These are phyloP conservation scores for Nebria salina DNA, from an alignment of 2,888 invertebrate genomes.

Conservation along the genomic window DNA sequence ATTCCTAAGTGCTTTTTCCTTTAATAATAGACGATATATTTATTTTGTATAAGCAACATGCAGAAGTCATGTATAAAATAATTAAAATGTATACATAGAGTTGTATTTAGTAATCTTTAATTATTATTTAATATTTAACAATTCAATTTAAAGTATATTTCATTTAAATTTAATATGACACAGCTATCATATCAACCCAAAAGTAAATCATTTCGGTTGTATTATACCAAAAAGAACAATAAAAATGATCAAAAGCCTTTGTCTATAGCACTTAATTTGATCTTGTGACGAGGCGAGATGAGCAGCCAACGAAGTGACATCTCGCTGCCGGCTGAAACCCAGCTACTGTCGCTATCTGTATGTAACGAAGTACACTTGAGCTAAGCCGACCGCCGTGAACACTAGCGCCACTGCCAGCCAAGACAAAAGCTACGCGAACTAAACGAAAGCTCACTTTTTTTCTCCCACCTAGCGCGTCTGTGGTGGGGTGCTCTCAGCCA, in stretches of 20 bases:
- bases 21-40: background rate
- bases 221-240: background rate
- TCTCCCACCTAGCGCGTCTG: slow-evolving; percentile 11
- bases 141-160: no score
- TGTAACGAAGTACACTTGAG: slow-evolving; percentile 30
- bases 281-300: background rate
- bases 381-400: slow-evolving; percentile 10
- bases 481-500: background rate
- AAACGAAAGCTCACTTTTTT: slow-evolving; percentile 17
- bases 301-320: background rate
- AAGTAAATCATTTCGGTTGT: background rate
- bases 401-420: slow-evolving; percentile 9
- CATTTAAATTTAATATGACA: no score
- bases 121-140: no score
- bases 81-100: no score
- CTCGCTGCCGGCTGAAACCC: background rate
- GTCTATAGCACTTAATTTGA: slow-evolving; percentile 11
- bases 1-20: background rate
- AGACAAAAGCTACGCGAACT: slow-evolving; percentile 29
- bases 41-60: no score
- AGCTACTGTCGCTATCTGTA: slow-evolving; percentile 34
- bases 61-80: no score
- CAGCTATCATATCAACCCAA: background rate
- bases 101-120: no score
- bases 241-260: background rate